Evolutionary conservation across 2,888 invertebrate species (phyloP), one percentile per base, ranked within the genome.

Genomic region (Danaus chrysippus): DNA sequence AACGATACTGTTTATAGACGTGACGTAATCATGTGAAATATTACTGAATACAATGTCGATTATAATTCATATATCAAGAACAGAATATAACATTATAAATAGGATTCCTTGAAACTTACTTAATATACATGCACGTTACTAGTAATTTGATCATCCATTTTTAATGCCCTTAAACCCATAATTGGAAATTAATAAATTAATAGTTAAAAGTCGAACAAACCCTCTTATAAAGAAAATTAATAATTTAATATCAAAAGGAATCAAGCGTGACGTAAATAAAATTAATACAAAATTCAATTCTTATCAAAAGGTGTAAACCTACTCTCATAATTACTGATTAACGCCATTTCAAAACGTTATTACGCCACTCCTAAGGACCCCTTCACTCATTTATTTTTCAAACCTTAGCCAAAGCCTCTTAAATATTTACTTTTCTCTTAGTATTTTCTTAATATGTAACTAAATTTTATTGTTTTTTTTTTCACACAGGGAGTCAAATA

Each of bases 251-350:
- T 49, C 49, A 49, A 49, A 49, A 49, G 49, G 17, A 17, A 49
- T 49, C 49, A 17, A 17, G 49, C 17, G 11, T 49, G 49, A n/a
- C 49, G 10, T 46, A 49, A 49, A 49, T 49, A 49, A 49, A 49
- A 49, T 49, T 49, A 49, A 17, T 49, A 49, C 5, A 17, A 17
- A 49, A 49, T 17, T 49, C 17, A 10, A n/a, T 17, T 10, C 15
- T 17, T 11, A 17, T 49, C 10, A 10, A 49, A 17, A 49, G 15
- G 49, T 17, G 17, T 13, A 46, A n/a, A 49, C 17, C 17, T 49
- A 17, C 49, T 49, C 17, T 17, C 17, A 17, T 17, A 49, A 49
- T 49, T 17, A 17, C 17, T 49, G 17, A 49, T 17, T 49, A 49
- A 17, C 49, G 17, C 49, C 49, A 17, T 17, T 17, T 17, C 11